Conservation (phyloP, 2,888 invertebrate species). For the Capitulum mitella region DNA sequence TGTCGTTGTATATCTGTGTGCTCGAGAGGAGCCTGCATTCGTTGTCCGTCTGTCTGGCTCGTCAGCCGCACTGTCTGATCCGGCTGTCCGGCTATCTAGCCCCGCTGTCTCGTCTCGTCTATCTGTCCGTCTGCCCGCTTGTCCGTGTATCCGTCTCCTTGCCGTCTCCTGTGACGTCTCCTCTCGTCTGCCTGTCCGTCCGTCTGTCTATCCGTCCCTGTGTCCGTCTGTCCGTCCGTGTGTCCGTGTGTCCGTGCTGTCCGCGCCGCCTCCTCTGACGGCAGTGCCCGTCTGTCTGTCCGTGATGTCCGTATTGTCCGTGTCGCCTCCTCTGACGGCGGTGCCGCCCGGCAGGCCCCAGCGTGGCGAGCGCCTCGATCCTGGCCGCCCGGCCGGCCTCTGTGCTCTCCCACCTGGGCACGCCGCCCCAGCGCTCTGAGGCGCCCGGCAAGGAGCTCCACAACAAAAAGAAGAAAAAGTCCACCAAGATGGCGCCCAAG, state of each 20-base stretch:
- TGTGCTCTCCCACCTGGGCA: conserved; percentile 40
- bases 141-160: no score
- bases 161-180: conserved; percentile 24
- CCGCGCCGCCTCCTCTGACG: conserved; percentile 24
- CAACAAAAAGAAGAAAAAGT: conserved; percentile 56
- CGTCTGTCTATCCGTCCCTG: conserved; percentile 43
- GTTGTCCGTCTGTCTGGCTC: no score
- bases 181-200: conserved; percentile 35
- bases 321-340: conserved; percentile 24
- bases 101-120: no score
- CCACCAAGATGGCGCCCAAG: conserved; percentile 57
- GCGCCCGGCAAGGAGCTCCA: conserved; percentile 54
- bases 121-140: no score
- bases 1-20: no score
- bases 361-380: conserved; percentile 44
- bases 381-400: conserved; percentile 42
- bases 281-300: conserved; percentile 43
- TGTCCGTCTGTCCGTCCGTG: conserved; percentile 41
- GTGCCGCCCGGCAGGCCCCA: conserved; percentile 41
- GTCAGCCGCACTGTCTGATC: no score
- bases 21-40: no score
- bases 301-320: conserved; percentile 42
- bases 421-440: conserved; percentile 40
- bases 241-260: conserved; percentile 42
- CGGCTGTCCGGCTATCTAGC: no score